A percentile compares a stretch with the other conserved stretches of the same genome.
These are phyloP conservation scores for zebrafish (Danio rerio) DNA, from an alignment of 2,113 vertebrate genomes.

Conservation along the genomic window GRCz12tu NC_133193.1:25042001-25042500, in stretches of 20 bases:
- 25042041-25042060: neutral
- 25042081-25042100: conserved; percentile 57
- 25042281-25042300: conserved; percentile 89
- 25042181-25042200: conserved; percentile 80
- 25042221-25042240: conserved; percentile 84
- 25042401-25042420: conserved; percentile 70
- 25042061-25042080: conserved; percentile 33
- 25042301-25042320: conserved; percentile 85
- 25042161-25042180: conserved; percentile 79
- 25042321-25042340: conserved; percentile 85
- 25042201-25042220: conserved; percentile 86
- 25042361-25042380: conserved; percentile 62
- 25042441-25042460: conserved; percentile 43
- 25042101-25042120: conserved; percentile 69
- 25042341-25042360: conserved; percentile 66
- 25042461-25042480: conserved; percentile 72
- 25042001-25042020: no score
- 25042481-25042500: conserved; percentile 70
- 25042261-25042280: conserved; percentile 88
- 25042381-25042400: conserved; percentile 61
- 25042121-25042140: conserved; percentile 82
- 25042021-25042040: neutral
- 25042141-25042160: conserved; percentile 71
- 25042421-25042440: conserved; percentile 71
- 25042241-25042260: conserved; percentile 90